phyloP scores from a whole-genome alignment of 2,113 vertebrate species.

The Cephalopterus ornatus region DNA sequence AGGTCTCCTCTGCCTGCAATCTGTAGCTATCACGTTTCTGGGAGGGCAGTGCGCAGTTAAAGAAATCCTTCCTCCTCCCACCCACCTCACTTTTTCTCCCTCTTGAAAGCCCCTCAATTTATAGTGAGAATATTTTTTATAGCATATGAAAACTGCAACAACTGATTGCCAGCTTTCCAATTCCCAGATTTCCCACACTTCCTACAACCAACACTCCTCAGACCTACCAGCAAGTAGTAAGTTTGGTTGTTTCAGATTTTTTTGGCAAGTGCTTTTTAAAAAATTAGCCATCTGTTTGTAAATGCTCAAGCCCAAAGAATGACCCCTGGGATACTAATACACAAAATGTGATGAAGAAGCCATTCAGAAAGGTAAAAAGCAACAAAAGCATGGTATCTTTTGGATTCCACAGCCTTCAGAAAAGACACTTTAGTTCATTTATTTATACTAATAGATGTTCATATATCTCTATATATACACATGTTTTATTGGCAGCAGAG shows the following conservation, averaged over 20 bases:
- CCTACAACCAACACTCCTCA: not conserved
- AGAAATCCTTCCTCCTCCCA: not conserved
- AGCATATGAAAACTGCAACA: not conserved
- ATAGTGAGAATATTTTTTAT: not conserved
- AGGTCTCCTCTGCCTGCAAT: not conserved
- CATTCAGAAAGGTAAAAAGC: not conserved
- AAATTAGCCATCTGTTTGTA: not conserved
- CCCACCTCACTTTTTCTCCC: fast-evolving
- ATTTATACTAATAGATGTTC: not conserved
- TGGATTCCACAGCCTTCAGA: not conserved
- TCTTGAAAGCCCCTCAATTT: not conserved
- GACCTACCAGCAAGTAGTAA: not conserved
- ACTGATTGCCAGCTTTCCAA: not conserved
- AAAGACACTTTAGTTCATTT: not conserved
- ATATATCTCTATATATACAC: not conserved
- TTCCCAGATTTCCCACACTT: not conserved
- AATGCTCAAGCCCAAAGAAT: not conserved
- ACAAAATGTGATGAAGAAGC: not conserved
- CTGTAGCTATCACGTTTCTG: not conserved
- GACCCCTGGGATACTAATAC: not conserved
- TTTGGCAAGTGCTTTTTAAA: not conserved
- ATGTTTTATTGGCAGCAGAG: not conserved
- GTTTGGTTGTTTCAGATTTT: not conserved
- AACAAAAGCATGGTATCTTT: not conserved
- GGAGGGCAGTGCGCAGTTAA: not conserved